phyloP scores from a whole-genome alignment of 2,888 invertebrate genomes.

The Leptothorax acervorum region DNA sequence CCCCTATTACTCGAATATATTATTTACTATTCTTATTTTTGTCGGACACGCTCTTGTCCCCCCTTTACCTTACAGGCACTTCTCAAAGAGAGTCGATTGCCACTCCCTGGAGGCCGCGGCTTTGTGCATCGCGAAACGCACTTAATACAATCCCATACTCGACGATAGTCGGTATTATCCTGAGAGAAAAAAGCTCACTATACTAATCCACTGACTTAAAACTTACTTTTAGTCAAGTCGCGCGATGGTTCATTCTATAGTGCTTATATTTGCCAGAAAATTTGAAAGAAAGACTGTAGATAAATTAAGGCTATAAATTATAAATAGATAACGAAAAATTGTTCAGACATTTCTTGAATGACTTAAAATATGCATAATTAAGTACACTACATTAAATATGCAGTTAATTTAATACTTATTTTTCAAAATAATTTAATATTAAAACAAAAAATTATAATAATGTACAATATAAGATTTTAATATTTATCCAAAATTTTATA shows the following conservation, averaged over 20 bases:
- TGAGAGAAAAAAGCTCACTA: not conserved
- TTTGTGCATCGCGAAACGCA: conserved; percentile 63
- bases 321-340: not conserved
- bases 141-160: conserved; percentile 51
- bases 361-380: not conserved
- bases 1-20: conserved; percentile 80
- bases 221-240: conserved; percentile 4
- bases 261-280: not conserved
- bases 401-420: not conserved
- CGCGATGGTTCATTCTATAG: not conserved
- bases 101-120: conserved; percentile 43
- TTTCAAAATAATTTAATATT: not conserved
- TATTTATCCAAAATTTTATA: not conserved
- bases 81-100: conserved; percentile 70
- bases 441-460: not conserved
- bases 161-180: not conserved
- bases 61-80: conserved; percentile 60
- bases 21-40: conserved; percentile 84
- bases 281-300: not conserved
- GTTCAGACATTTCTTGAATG: not conserved
- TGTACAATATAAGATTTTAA: conserved; percentile 1
- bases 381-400: too few relatives aligned
- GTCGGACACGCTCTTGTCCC: conserved; percentile 64
- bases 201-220: conserved; percentile 25
- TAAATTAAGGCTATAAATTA: conserved; percentile 1